Percentiles rank a stretch among this genome's conserved stretches.
phyloP scores from a whole-genome alignment of 2,888 invertebrate genomes.

The Trichacis sp. region DNA sequence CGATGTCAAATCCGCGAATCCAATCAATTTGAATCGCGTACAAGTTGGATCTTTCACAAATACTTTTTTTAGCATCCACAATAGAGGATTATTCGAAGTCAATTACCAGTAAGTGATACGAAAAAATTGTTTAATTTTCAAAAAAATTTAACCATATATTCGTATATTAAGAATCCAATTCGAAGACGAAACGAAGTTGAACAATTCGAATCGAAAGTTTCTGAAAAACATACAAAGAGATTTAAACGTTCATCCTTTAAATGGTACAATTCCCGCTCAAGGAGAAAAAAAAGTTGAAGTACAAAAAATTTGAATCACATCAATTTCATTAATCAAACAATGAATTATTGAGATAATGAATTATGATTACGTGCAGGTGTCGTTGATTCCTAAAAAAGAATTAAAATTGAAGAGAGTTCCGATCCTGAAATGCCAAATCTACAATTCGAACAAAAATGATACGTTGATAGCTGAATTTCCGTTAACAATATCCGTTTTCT shows the following conservation, averaged over 20 bases:
- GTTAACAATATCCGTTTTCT: constrained; percentile 50
- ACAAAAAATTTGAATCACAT: neutral
- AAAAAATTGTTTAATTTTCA: neutral
- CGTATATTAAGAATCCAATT: constrained; percentile 43
- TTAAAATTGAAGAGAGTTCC: constrained; percentile 47
- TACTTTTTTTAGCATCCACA: constrained; percentile 71
- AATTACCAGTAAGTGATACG: constrained; percentile 72
- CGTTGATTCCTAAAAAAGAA: constrained; percentile 47
- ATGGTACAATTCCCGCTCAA: constrained; percentile 48
- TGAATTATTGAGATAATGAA: neutral
- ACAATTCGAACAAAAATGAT: constrained; percentile 47
- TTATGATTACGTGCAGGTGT: constrained; percentile 38
- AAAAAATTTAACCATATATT: neutral
- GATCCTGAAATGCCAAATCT: constrained; percentile 51
- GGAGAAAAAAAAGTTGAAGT: constrained; percentile 46
- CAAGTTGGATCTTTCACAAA: constrained; percentile 72
- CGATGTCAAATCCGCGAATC: constrained; percentile 71
- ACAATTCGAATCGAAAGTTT: constrained; percentile 22
- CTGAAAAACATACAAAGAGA: constrained; percentile 42
- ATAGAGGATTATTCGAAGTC: constrained; percentile 73
- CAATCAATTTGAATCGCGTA: constrained; percentile 73
- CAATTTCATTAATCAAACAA: neutral
- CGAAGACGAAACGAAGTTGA: constrained; percentile 38
- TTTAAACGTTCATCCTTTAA: constrained; percentile 49
- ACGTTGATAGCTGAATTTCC: constrained; percentile 54